Base-by-base conservation (phyloP, 2,797 vertebrate species). In the Vultur gryphus region DNA sequence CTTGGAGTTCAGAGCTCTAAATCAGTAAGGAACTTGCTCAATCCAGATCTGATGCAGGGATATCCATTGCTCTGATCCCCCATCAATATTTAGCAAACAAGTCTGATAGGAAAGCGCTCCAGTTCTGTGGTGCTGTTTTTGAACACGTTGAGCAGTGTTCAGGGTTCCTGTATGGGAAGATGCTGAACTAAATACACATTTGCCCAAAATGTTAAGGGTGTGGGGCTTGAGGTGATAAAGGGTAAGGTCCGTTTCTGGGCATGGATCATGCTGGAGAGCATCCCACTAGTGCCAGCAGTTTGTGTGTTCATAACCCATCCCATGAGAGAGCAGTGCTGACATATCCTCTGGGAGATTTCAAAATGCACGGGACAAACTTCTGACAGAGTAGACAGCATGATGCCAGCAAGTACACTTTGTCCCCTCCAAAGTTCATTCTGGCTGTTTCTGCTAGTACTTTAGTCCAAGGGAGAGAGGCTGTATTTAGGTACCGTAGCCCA, bases 1-100 rank as follows among this genome's bases (percentile, higher is more conserved):
- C 98, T 99, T 92, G 99, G 98, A 92, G 98, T 99, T 93, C 98
- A 99, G 98, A 96, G 98, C 77, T 99, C 99, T 90, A 99, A 99
- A 98, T 95, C 98, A 69, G 99, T 99, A 97, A 97, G 98, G 52
- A 70, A 39, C 44, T 73, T 20, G 2, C 26, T 88, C 31, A 89
- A 4, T 75, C 10, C 13, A 49, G 29, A 39, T 90, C 69, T 75
- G 25, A 66, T 55, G 61, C 44, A 48, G 49, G 18, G 64, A 71
- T 83, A 77, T 58, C 28, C 33, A 37, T 49, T 80, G 41, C 52
- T 90, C 23, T 64, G 29, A 61, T 75, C 21, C 31, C 24, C 46
- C 11, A 23, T 64, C 44, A 67, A 1, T 62, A 69, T 37, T 71
- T 75, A 48, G 35, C 65, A 61, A 92, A 55, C 11, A 54, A 73